Conservation (phyloP, 23 tunicate species). For the Oikopleura dioica region DNA sequence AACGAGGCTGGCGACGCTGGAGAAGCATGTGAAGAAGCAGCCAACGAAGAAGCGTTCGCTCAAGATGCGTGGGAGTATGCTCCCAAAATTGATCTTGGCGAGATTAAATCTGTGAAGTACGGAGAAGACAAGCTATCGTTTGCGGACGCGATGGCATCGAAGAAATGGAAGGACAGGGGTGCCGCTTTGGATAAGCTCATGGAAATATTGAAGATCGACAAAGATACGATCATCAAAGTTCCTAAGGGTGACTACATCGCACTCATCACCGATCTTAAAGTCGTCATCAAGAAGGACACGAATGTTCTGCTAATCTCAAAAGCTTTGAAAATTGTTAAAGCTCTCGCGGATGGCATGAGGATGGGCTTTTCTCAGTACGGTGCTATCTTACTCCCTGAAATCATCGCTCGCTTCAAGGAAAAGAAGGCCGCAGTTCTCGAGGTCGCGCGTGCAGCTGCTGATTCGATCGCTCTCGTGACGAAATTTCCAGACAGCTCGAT, state of each 20-base stretch:
- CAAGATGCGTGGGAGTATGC: constrained; percentile 65
- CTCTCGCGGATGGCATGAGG: constrained; percentile 51
- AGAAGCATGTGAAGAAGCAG: constrained; percentile 26
- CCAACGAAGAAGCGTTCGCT: too few relatives aligned
- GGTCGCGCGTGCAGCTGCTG: constrained; percentile 52
- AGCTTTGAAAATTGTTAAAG: constrained; percentile 59
- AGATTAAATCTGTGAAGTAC: constrained; percentile 23
- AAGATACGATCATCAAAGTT: background rate
- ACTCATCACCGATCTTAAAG: constrained; percentile 56
- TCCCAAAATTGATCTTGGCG: constrained; percentile 52
- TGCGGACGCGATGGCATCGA: constrained; percentile 4
- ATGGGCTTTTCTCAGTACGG: constrained; percentile 74
- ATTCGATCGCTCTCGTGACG: constrained; percentile 27
- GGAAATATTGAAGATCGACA: background rate
- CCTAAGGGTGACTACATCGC: constrained; percentile 40
- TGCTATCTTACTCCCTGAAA: constrained; percentile 28
- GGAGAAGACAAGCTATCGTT: background rate
- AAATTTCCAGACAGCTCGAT: constrained; percentile 16
- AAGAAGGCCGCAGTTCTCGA: constrained; percentile 45
- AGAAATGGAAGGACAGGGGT: constrained; percentile 94
- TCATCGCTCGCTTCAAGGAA: constrained; percentile 68
- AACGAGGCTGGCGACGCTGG: constrained; percentile 15
- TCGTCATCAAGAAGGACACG: constrained; percentile 61
- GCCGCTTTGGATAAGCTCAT: constrained; percentile 24
- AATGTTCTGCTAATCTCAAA: constrained; percentile 62